Evolutionary conservation across 1,140 invertebrate species (phyloP), one percentile per base, ranked within the genome.

Genomic region (Trachymyrmex septentrionalis): DNA sequence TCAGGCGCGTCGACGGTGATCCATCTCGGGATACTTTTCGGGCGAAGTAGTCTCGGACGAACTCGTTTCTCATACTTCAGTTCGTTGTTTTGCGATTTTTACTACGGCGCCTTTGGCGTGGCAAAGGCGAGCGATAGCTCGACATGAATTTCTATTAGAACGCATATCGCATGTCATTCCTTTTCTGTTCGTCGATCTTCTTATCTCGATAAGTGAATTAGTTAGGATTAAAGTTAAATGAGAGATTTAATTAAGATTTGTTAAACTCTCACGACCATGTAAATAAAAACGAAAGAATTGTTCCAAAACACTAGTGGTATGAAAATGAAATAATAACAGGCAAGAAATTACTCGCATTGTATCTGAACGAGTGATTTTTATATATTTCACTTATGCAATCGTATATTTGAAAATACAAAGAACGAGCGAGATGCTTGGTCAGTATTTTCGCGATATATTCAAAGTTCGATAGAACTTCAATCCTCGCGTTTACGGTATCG

Each of bases 1-100:
- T 91, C 88, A 90, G 59, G 6, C 66, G 82, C 76, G 81, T 77
- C 76, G 66, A 78, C 88, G 86, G 78, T 84, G 69, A 80, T 90
- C 86, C 82, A 86, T 90, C 86, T 59, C 64, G 63, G n/a, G 34
- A 53, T 86, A 82, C 63, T 87, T 86, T 61, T 64, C n/a, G n/a
- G 63, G 24, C 55, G 50, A 80, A 80, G 59, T 78, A 72, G n/a
- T n/a, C n/a, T n/a, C n/a, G n/a, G n/a, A 12, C 30, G 19, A 44
- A 30, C 61, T 48, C 44, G 27, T 78, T 64, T 61, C 50, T 71
- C 53, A 50, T 50, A 71, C 57, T 75, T 76, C 48, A 63, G 69
- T 75, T 85, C 57, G 53, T 27, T 55, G 50, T 19, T 85, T 84
- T 76, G 69, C 67, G 63, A 64, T 64, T 76, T 59, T 82, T 71